These are phyloP conservation scores for Stylophora pistillata DNA, from an alignment of 64 coral and sea anemone species.

Conservation along the genomic window DNA sequence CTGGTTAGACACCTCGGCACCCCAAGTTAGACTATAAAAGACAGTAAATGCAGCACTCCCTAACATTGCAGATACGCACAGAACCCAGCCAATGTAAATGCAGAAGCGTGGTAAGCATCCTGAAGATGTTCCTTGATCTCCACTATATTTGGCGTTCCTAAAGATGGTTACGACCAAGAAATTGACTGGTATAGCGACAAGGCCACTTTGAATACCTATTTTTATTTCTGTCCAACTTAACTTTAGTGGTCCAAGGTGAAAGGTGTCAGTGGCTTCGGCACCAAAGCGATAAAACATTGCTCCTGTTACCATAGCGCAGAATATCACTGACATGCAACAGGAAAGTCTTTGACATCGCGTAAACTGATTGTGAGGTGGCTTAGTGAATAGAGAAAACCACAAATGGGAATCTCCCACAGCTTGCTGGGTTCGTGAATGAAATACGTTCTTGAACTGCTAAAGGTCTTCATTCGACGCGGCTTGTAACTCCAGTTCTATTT, in stretches of 20 bases:
- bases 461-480: slow-evolving; percentile 23
- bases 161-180: slow-evolving; percentile 69
- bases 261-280: slow-evolving; percentile 40
- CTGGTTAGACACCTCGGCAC: slow-evolving; percentile 70
- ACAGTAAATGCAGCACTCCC: slow-evolving; percentile 46
- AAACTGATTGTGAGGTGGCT: slow-evolving; percentile 69
- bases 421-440: slow-evolving; percentile 65
- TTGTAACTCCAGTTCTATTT: slow-evolving; percentile 23
- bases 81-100: slow-evolving; percentile 54
- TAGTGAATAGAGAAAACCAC: slow-evolving; percentile 73
- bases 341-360: slow-evolving; percentile 80
- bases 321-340: slow-evolving; percentile 73
- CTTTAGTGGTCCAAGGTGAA: slow-evolving; percentile 72
- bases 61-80: slow-evolving; percentile 47
- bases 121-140: neutral
- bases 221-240: slow-evolving; percentile 73
- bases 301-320: slow-evolving; percentile 76
- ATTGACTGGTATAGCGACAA: slow-evolving; percentile 69
- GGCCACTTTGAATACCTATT: slow-evolving; percentile 75
- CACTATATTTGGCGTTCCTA: slow-evolving; percentile 25
- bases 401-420: slow-evolving; percentile 73
- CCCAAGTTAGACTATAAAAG: slow-evolving; percentile 90
- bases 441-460: slow-evolving; percentile 55
- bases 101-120: slow-evolving; percentile 4
- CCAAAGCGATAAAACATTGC: slow-evolving; percentile 87